phyloP scores from a whole-genome alignment of 2,888 invertebrate genomes.

The Eupithecia dodoneata region DNA sequence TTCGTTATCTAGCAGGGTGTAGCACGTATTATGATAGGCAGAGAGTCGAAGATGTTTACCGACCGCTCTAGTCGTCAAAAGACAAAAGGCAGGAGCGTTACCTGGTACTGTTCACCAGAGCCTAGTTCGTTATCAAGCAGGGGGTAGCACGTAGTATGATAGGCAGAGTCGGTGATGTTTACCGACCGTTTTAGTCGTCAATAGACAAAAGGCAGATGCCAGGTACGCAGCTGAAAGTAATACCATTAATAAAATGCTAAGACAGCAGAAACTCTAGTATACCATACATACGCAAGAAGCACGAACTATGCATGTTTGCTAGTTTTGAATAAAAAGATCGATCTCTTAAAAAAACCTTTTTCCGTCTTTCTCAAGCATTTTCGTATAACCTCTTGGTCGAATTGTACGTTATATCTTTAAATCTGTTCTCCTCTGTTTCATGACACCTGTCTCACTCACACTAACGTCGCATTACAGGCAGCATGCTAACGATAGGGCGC shows the following conservation, averaged over 20 bases:
- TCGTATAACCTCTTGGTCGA: neutral
- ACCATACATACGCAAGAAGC: neutral
- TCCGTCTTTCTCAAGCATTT: neutral
- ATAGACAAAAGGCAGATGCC: too few species aligned
- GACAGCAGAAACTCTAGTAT: neutral
- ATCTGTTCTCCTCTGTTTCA: neutral
- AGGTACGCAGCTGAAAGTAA: neutral
- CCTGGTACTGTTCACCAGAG: too few species aligned
- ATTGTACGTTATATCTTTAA: too few species aligned
- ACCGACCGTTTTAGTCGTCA: too few species aligned
- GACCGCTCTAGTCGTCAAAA: too few species aligned
- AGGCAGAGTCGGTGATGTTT: too few species aligned
- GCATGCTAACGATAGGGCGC: slow-evolving; percentile 95
- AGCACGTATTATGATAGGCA: too few species aligned
- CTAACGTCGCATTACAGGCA: slow-evolving; percentile 84
- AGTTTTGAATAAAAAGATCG: neutral
- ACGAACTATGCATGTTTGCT: neutral
- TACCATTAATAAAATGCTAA: neutral
- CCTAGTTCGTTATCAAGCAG: too few species aligned
- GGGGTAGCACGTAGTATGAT: too few species aligned
- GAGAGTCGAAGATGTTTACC: too few species aligned
- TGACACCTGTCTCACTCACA: neutral
- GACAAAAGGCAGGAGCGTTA: too few species aligned
- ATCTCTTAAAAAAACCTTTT: neutral
- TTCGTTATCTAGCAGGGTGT: too few species aligned